These are phyloP conservation scores for Trinorchestia longiramus DNA, from an alignment of 1,140 invertebrate genomes.

Conservation along the genomic window DNA sequence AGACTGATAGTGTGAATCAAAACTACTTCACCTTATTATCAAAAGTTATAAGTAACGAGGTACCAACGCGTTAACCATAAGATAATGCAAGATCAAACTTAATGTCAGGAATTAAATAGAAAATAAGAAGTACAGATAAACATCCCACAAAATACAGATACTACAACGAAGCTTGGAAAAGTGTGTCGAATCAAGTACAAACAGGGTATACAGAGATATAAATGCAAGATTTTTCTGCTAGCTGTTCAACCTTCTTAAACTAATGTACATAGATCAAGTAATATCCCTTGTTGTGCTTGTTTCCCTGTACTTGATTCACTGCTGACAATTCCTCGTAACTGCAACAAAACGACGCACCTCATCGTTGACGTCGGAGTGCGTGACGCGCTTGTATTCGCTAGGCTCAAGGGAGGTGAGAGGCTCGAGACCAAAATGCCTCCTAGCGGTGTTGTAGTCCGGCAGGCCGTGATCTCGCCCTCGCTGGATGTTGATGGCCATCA, in stretches of 20 bases:
- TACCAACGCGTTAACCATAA: too few species aligned
- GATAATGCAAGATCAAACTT: too few species aligned
- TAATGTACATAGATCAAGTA: slow-evolving; percentile 67
- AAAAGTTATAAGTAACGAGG: too few species aligned
- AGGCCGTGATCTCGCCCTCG: slow-evolving; percentile 78
- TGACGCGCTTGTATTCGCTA: slow-evolving; percentile 69
- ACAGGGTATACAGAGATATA: neutral
- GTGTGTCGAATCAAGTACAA: neutral
- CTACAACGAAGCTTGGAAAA: neutral
- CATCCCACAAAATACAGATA: neutral
- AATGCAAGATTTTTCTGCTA: neutral
- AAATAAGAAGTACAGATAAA: neutral
- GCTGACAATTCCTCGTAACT: neutral
- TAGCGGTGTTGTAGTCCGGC: slow-evolving; percentile 78
- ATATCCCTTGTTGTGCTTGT: slow-evolving; percentile 3
- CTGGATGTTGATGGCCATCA: slow-evolving; percentile 79
- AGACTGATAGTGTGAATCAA: too few species aligned
- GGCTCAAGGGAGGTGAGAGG: slow-evolving; percentile 67
- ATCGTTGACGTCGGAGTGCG: slow-evolving; percentile 67
- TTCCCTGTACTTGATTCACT: neutral
- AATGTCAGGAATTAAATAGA: too few species aligned
- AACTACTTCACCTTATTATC: too few species aligned
- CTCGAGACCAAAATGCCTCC: slow-evolving; percentile 73
- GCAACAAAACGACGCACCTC: slow-evolving; percentile 58
- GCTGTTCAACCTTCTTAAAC: neutral